Conservation (phyloP, 2,113 vertebrate genomes). For the Verasper variegatus region DNA sequence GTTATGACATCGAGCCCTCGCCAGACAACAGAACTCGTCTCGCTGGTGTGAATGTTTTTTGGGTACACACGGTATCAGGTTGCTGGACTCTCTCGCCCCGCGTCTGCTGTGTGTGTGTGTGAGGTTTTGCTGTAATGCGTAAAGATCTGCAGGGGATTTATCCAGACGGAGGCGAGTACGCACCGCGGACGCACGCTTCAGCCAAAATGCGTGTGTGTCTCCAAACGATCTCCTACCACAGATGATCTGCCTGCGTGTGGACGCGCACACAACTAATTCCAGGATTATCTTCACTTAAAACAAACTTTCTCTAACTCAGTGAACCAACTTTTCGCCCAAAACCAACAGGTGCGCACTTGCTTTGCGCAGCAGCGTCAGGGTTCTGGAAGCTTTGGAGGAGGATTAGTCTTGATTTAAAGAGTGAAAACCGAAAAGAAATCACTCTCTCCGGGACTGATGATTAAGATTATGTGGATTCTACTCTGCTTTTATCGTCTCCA, state of each 20-base stretch:
- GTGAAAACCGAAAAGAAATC: conserved; percentile 38
- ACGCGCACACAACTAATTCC: conserved; percentile 34
- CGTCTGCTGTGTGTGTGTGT: conserved; percentile 31
- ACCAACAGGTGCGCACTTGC: conserved; percentile 87
- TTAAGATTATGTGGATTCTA: conserved; percentile 95
- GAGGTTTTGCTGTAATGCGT: conserved; percentile 57
- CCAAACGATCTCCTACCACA: conserved; percentile 16
- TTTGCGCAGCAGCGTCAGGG: conserved; percentile 38
- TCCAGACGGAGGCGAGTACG: conserved; percentile 49
- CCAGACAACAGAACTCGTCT: conserved; percentile 59
- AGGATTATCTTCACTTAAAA: conserved; percentile 33
- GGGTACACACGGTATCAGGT: conserved; percentile 62
- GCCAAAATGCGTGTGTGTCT: conserved; percentile 51
- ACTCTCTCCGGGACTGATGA: conserved; percentile 70
- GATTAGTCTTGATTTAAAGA: conserved; percentile 76
- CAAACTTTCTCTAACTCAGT: conserved; percentile 39
- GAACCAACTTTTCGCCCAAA: conserved; percentile 41
- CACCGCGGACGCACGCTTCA: conserved; percentile 47
- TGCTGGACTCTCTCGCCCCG: conserved; percentile 36
- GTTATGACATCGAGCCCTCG: conserved; percentile 59
- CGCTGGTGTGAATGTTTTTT: conserved; percentile 34
- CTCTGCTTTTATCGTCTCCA: conserved; percentile 83
- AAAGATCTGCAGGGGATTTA: conserved; percentile 60
- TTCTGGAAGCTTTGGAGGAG: conserved; percentile 29
- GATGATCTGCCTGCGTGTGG: conserved; percentile 27